phyloP scores from a whole-genome alignment of 2,888 invertebrate species.

The Plusia festucae region DNA sequence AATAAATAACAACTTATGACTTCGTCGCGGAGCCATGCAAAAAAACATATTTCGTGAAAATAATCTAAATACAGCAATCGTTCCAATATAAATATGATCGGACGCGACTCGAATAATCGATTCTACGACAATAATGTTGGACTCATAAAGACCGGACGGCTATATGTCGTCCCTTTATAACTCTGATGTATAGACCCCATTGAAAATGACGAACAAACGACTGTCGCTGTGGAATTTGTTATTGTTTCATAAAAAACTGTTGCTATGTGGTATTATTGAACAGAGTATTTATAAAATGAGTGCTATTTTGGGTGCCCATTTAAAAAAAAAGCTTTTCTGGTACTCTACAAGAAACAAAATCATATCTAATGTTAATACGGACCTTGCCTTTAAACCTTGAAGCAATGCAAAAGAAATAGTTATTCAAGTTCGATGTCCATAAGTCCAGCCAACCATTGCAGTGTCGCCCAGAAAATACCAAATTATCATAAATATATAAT shows the following conservation, averaged over 20 bases:
- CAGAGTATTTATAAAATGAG: not conserved
- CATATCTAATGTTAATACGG: too few relatives aligned
- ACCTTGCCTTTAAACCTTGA: too few relatives aligned
- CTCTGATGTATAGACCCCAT: constrained; percentile 10
- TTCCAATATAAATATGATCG: constrained; percentile 34
- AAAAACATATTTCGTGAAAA: not conserved
- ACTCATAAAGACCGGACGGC: not conserved
- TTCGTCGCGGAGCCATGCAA: not conserved
- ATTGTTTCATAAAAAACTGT: not conserved
- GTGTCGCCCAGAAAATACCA: too few relatives aligned
- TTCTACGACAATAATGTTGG: constrained; percentile 20
- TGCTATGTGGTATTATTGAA: not conserved
- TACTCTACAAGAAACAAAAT: too few relatives aligned
- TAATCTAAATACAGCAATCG: constrained; percentile 13
- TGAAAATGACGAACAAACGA: constrained; percentile 15
- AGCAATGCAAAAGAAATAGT: too few relatives aligned
- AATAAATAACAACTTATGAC: not conserved
- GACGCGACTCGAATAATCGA: constrained; percentile 27
- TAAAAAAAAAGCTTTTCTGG: too few relatives aligned
- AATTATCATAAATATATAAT: too few relatives aligned
- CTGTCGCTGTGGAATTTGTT: not conserved
- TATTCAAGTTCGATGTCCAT: too few relatives aligned
- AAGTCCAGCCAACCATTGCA: too few relatives aligned
- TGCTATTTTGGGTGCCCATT: too few relatives aligned
- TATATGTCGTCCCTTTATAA: constrained; percentile 15